Evolutionary conservation across 2,888 invertebrate species (phyloP).

Genomic region (Hydropsyche betteni): DNA sequence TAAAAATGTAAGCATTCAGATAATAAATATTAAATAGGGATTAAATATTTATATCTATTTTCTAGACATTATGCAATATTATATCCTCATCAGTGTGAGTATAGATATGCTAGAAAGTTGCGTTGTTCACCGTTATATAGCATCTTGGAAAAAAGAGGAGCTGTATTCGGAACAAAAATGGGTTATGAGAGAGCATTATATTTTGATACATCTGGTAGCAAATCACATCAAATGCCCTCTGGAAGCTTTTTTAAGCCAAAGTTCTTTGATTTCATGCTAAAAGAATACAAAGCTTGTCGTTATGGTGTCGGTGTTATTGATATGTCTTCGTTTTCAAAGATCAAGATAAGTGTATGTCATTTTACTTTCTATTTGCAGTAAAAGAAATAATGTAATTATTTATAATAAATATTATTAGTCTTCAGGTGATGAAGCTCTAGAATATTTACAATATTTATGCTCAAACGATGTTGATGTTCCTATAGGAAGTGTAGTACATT

Average conservation of each 20-base stretch:
- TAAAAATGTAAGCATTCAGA: neutral
- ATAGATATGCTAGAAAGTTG: constrained; percentile 68
- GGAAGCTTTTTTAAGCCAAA: constrained; percentile 74
- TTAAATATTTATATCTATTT: constrained; percentile 45
- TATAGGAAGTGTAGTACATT: constrained; percentile 71
- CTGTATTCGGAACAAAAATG: constrained; percentile 76
- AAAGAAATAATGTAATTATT: constrained; percentile 19
- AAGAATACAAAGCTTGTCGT: constrained; percentile 77
- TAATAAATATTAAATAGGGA: neutral
- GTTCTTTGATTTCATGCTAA: constrained; percentile 73
- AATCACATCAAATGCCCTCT: constrained; percentile 65
- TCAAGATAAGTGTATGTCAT: constrained; percentile 70
- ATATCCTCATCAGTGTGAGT: constrained; percentile 70
- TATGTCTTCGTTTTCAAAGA: constrained; percentile 82
- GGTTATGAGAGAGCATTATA: constrained; percentile 77
- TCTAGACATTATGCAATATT: constrained; percentile 66
- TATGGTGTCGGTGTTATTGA: constrained; percentile 82
- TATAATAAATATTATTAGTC: constrained; percentile 60
- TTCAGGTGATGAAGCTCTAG: constrained; percentile 67
- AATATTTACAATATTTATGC: constrained; percentile 72
- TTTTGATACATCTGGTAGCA: constrained; percentile 67
- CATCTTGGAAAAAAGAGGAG: constrained; percentile 70
- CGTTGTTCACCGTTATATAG: constrained; percentile 76
- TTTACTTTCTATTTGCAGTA: neutral
- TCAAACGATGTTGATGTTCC: constrained; percentile 74